Conservation (phyloP, 2,113 vertebrate genomes). For the Aplodontia rufa region DNA sequence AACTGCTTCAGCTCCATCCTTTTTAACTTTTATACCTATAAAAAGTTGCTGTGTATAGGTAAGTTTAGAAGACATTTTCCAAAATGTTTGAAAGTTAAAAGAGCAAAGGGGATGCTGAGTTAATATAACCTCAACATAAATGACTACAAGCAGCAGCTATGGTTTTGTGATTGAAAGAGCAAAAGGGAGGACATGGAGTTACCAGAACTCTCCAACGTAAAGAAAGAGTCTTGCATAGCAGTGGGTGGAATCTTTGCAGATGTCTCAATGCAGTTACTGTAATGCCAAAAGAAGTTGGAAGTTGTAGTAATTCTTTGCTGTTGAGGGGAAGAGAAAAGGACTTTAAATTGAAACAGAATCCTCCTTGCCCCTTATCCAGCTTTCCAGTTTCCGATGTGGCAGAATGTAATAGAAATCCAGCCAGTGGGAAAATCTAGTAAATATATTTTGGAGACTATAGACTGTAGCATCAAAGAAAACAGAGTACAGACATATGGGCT, state of each 20-base stretch:
- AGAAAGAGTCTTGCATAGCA: background rate
- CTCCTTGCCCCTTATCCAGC: background rate
- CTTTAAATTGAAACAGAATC: background rate
- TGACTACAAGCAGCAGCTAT: background rate
- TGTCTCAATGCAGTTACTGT: background rate
- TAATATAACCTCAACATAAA: background rate
- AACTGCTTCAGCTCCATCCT: too few relatives aligned
- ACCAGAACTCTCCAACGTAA: background rate
- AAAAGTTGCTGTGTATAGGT: too few relatives aligned
- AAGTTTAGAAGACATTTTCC: background rate
- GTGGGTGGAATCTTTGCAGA: background rate
- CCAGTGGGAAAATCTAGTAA: background rate
- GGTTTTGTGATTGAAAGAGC: background rate
- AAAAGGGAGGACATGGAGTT: background rate
- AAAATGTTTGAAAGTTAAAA: background rate
- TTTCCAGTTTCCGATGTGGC: background rate
- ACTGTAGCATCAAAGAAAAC: background rate
- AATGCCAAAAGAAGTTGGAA: background rate
- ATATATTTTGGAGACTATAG: background rate
- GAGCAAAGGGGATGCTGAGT: background rate
- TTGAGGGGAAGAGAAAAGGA: background rate
- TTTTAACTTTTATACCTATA: background rate
- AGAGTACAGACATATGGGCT: background rate
- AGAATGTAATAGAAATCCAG: background rate
- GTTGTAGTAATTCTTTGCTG: background rate